phyloP scores from a whole-genome alignment of 2,797 vertebrate genomes.

The Neosilurus mollespiculum region DNA sequence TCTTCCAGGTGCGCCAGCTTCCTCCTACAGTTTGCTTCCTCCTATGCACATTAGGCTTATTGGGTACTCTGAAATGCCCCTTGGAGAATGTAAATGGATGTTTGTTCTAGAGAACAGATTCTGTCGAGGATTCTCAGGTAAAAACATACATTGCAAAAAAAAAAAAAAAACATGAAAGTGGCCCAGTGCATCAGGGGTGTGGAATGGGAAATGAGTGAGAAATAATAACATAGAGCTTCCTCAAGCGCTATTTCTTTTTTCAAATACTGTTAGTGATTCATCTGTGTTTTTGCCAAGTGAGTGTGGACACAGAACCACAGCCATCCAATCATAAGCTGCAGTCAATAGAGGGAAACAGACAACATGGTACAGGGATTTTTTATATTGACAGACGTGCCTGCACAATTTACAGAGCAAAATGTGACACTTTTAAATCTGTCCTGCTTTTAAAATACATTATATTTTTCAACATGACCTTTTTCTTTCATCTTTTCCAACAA shows the following conservation, averaged over 20 bases:
- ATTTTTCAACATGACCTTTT: background rate
- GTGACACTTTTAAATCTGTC: constrained; percentile 46
- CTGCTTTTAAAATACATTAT: constrained; percentile 7
- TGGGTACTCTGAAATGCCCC: too few species aligned
- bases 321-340: constrained; percentile 40
- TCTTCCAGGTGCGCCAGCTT: too few species aligned
- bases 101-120: too few species aligned
- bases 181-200: too few species aligned
- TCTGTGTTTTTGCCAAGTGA: constrained; percentile 38
- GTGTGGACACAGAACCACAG: constrained; percentile 41
- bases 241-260: constrained; percentile 6
- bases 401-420: constrained; percentile 44
- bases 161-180: too few species aligned
- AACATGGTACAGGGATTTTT: constrained; percentile 43
- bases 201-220: background rate
- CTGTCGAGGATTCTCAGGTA: too few species aligned
- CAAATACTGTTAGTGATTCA: background rate
- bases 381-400: constrained; percentile 40
- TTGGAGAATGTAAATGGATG: too few species aligned
- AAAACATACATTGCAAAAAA: too few species aligned
- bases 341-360: constrained; percentile 45
- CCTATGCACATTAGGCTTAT: too few species aligned
- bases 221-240: constrained; percentile 36
- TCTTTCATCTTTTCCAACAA: background rate
- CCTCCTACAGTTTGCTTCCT: too few species aligned